Percentiles rank a stretch among this genome's conserved stretches.
phyloP scores from a whole-genome alignment of 2,113 vertebrate genomes.

The Phylloscopus trochilus region DNA sequence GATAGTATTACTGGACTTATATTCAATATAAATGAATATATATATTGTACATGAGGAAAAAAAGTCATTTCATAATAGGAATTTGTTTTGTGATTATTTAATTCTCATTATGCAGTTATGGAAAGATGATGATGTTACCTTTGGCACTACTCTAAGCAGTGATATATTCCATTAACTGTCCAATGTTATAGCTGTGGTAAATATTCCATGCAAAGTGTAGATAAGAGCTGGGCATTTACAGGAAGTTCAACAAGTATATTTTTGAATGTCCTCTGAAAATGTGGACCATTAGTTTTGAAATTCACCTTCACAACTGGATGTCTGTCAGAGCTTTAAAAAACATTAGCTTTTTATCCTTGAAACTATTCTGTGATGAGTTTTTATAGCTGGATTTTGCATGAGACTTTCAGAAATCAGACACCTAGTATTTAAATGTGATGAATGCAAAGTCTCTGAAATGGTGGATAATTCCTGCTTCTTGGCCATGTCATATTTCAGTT shows the following conservation, averaged over 20 bases:
- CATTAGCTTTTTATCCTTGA: slow-evolving; percentile 39
- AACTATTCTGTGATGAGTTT: slow-evolving; percentile 45
- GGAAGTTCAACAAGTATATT: slow-evolving; percentile 7
- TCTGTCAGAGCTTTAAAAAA: slow-evolving; percentile 39
- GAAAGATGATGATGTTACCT: slow-evolving; percentile 43
- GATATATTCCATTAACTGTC: slow-evolving; percentile 3
- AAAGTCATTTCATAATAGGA: slow-evolving; percentile 66
- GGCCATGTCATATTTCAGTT: slow-evolving; percentile 17
- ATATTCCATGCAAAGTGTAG: slow-evolving; percentile 27
- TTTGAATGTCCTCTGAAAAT: slow-evolving; percentile 27
- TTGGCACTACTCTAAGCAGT: slow-evolving; percentile 39
- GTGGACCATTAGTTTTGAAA: background rate
- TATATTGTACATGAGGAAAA: slow-evolving; percentile 59
- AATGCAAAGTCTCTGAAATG: slow-evolving; percentile 43
- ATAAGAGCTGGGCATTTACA: slow-evolving; percentile 22
- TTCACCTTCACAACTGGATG: background rate
- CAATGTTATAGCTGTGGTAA: background rate
- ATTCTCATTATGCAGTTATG: slow-evolving; percentile 33
- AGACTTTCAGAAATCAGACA: slow-evolving; percentile 34
- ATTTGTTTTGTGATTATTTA: slow-evolving; percentile 68
- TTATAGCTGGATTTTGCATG: slow-evolving; percentile 63
- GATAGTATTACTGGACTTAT: slow-evolving; percentile 63
- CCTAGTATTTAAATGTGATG: slow-evolving; percentile 43
- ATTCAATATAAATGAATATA: slow-evolving; percentile 24
- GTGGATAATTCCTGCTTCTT: slow-evolving; percentile 32